Percentiles rank a stretch among this genome's conserved stretches.
phyloP scores from a whole-genome alignment of 2,113 vertebrate species.

The Dolichallabes microphthalmus region DNA sequence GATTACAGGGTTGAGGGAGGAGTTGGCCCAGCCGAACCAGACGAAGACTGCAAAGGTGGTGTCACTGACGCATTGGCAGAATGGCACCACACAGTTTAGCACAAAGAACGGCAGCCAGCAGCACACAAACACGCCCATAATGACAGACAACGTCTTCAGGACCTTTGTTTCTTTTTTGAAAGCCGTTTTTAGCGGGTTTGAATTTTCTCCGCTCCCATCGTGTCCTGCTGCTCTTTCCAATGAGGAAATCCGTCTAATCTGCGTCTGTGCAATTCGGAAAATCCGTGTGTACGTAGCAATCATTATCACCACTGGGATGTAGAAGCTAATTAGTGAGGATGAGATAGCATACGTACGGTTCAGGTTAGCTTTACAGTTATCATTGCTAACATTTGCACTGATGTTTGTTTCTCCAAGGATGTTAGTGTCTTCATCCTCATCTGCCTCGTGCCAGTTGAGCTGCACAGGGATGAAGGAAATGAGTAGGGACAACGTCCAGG shows the following conservation, averaged over 20 bases:
- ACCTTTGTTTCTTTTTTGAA: slow-evolving; percentile 83
- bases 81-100: slow-evolving; percentile 74
- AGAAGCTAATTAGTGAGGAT: slow-evolving; percentile 76
- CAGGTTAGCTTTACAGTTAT: slow-evolving; percentile 74
- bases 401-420: slow-evolving; percentile 20
- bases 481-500: slow-evolving; percentile 74
- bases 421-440: slow-evolving; percentile 52
- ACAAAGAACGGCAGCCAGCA: slow-evolving; percentile 79
- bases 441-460: slow-evolving; percentile 76
- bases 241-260: slow-evolving; percentile 77
- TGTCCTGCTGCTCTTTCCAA: slow-evolving; percentile 75
- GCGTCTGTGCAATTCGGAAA: slow-evolving; percentile 79
- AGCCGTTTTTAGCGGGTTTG: slow-evolving; percentile 68
- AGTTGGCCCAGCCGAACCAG: slow-evolving; percentile 77
- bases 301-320: slow-evolving; percentile 81
- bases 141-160: slow-evolving; percentile 73
- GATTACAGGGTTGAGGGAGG: slow-evolving; percentile 72
- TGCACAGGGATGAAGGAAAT: slow-evolving; percentile 80
- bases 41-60: slow-evolving; percentile 73
- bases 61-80: slow-evolving; percentile 71
- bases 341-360: slow-evolving; percentile 77
- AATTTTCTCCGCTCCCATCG: slow-evolving; percentile 57
- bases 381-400: slow-evolving; percentile 34
- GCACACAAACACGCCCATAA: slow-evolving; percentile 76
- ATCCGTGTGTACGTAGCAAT: slow-evolving; percentile 79